Conservation (phyloP, 2,113 vertebrate species). For the Misgurnus anguillicaudatus region DNA sequence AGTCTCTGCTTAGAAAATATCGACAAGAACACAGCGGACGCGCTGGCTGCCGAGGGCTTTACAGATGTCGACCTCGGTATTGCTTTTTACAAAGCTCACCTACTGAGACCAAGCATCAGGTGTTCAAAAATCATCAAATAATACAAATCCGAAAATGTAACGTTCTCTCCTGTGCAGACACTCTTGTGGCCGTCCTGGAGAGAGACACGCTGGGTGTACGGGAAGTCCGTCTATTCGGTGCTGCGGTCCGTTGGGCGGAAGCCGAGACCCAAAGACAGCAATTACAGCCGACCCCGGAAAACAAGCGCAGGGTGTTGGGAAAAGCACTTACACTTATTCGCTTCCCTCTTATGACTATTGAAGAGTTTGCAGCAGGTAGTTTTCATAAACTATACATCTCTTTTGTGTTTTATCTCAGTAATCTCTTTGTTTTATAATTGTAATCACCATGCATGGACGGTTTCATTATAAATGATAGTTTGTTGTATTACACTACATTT, state of each 20-base stretch:
- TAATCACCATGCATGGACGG: no score
- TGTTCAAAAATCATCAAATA: neutral
- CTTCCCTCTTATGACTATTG: slow-evolving; percentile 90
- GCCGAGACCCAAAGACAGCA: slow-evolving; percentile 86
- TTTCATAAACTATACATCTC: neutral
- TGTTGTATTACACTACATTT: no score
- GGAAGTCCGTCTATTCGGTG: slow-evolving; percentile 84
- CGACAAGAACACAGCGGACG: slow-evolving; percentile 87
- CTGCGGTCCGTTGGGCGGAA: slow-evolving; percentile 85
- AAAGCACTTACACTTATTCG: slow-evolving; percentile 85
- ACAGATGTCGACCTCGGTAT: slow-evolving; percentile 87
- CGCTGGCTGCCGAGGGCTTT: slow-evolving; percentile 86
- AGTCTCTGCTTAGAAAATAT: slow-evolving; percentile 90
- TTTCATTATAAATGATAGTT: no score
- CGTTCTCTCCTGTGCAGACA: slow-evolving; percentile 72
- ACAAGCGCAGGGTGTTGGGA: slow-evolving; percentile 83
- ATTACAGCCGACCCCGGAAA: slow-evolving; percentile 82
- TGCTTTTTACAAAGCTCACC: neutral
- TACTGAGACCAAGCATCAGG: neutral
- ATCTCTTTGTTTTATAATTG: no score
- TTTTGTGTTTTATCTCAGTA: no score
- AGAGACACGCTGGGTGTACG: slow-evolving; percentile 86
- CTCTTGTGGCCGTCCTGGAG: slow-evolving; percentile 85
- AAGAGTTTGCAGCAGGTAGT: slow-evolving; percentile 90
- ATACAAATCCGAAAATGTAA: neutral